These are phyloP conservation scores for Eustalomyia histrio DNA, from an alignment of 2,888 invertebrate species.

Conservation along the genomic window DNA sequence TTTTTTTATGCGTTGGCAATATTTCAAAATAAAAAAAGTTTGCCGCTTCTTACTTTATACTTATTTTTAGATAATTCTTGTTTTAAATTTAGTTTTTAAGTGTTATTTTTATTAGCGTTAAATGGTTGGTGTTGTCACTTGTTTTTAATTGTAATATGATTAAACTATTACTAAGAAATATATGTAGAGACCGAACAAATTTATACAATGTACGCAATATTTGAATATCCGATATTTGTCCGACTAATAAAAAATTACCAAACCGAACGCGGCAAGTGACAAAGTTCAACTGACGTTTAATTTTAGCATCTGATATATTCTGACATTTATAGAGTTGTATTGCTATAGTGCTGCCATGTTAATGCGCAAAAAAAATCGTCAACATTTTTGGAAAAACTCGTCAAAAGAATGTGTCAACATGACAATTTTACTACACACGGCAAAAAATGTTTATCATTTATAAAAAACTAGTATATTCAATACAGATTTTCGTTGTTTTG, in stretches of 20 bases:
- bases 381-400: too few species aligned
- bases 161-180: neutral
- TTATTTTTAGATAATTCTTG: too few species aligned
- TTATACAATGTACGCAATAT: neutral
- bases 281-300: slow-evolving; percentile 48
- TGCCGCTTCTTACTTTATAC: neutral
- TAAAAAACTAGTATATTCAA: too few species aligned
- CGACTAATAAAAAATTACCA: neutral
- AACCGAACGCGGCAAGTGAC: slow-evolving; percentile 46
- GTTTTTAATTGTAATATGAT: slow-evolving; percentile 30
- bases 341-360: neutral
- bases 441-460: too few species aligned
- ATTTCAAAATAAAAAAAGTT: slow-evolving; percentile 29
- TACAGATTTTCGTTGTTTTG: too few species aligned
- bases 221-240: neutral
- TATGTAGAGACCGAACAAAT: neutral
- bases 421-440: too few species aligned
- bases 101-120: neutral
- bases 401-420: too few species aligned
- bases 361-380: too few species aligned
- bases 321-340: slow-evolving; percentile 52
- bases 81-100: too few species aligned
- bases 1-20: slow-evolving; percentile 40
- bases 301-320: neutral
- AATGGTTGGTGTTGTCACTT: neutral